Evolutionary conservation across 2,113 vertebrate genomes (phyloP).

Genomic region (Girardinichthys multiradiatus): DNA sequence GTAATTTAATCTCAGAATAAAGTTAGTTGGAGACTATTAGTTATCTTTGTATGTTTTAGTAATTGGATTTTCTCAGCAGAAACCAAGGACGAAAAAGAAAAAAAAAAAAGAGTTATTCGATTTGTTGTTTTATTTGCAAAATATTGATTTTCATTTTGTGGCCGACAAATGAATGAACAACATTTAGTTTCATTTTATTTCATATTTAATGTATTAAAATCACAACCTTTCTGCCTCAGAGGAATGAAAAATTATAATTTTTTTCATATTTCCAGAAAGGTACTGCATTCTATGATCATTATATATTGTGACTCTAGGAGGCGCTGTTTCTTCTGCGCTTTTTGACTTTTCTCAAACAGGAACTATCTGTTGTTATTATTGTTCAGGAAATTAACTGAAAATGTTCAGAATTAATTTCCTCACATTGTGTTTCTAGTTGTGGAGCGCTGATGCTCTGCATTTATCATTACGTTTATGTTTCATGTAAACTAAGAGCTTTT

Average conservation of each 20-base stretch:
- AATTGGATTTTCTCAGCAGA: neutral
- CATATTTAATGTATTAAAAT: neutral
- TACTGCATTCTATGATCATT: too few species aligned
- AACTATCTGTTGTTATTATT: too few species aligned
- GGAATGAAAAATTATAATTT: neutral
- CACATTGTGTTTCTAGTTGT: too few species aligned
- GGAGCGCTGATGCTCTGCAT: too few species aligned
- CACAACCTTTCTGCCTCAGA: neutral
- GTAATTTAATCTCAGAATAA: neutral
- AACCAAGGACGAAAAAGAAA: neutral
- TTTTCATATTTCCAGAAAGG: too few species aligned
- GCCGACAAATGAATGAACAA: neutral
- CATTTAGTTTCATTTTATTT: too few species aligned
- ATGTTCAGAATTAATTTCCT: too few species aligned
- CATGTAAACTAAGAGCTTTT: too few species aligned
- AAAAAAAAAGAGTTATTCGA: neutral
- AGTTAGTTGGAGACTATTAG: neutral
- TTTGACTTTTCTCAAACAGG: neutral
- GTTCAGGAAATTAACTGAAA: too few species aligned
- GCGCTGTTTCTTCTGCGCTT: too few species aligned
- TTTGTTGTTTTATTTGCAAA: neutral
- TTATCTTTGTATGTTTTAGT: neutral
- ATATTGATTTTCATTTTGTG: neutral
- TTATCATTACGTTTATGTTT: too few species aligned
- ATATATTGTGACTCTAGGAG: too few species aligned